Percentiles rank a stretch among this genome's conserved stretches.
phyloP scores from a whole-genome alignment of 2,797 vertebrate species.

The Peromyscus eremicus region DNA sequence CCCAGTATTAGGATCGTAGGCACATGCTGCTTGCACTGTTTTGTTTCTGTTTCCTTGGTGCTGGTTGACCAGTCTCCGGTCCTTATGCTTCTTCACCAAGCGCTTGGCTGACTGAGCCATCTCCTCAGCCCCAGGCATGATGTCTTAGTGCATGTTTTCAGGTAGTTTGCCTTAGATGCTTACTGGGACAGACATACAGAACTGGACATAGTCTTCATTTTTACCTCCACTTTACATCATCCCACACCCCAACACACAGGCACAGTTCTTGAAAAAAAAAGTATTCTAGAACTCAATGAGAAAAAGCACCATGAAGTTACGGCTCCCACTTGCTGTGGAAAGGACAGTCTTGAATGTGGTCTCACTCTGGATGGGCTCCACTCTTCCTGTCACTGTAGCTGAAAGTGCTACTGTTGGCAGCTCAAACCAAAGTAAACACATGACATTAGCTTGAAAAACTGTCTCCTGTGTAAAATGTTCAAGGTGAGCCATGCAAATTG shows the following conservation, averaged over 20 bases:
- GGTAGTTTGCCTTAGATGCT: not conserved
- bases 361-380: not conserved
- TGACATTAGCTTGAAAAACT: not conserved
- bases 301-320: not conserved
- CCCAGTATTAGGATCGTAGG: not conserved
- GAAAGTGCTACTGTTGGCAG: not conserved
- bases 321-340: not conserved
- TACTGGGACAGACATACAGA: too few relatives aligned
- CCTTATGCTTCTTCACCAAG: not conserved
- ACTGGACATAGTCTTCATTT: not conserved
- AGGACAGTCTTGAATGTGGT: not conserved
- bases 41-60: not conserved
- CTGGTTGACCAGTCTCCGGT: not conserved
- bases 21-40: not conserved
- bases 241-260: too few relatives aligned
- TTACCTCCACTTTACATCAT: rapidly evolving
- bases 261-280: not conserved
- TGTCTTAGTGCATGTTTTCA: not conserved
- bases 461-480: not conserved
- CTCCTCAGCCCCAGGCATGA: not conserved
- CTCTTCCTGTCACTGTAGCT: not conserved
- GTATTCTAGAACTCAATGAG: not conserved
- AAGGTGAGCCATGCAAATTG: not conserved
- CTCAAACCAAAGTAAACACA: not conserved
- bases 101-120: not conserved